These are phyloP conservation scores for Lerista edwardsae DNA, from an alignment of 2,797 vertebrate genomes.

Conservation along the genomic window DNA sequence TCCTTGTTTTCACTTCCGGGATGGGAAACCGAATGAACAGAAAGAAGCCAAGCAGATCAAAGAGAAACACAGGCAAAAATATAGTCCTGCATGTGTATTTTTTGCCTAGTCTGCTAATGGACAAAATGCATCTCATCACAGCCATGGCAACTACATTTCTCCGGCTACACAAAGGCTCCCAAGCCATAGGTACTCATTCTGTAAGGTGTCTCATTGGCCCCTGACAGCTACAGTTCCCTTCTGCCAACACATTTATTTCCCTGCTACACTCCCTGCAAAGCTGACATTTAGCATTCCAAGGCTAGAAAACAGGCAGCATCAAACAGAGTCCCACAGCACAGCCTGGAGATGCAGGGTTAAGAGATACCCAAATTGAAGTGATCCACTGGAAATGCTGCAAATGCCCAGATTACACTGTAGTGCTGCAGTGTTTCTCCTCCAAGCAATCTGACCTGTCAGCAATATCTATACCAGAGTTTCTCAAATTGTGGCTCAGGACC, in stretches of 20 bases:
- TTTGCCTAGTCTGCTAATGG: constrained; percentile 24
- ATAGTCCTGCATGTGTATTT: constrained; percentile 21
- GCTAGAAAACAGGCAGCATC: constrained; percentile 44
- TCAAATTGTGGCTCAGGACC: too few relatives aligned
- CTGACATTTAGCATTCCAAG: constrained; percentile 54
- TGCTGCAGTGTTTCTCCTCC: too few relatives aligned
- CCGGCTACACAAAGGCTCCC: constrained; percentile 27
- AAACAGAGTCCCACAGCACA: not conserved
- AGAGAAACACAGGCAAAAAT: not conserved
- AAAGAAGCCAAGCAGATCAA: constrained; percentile 6
- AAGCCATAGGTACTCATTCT: constrained; percentile 47
- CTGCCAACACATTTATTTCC: constrained; percentile 31
- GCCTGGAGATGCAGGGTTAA: constrained; percentile 20
- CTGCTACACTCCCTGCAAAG: not conserved
- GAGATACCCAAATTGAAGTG: constrained; percentile 2
- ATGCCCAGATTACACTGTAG: not conserved
- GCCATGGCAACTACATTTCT: constrained; percentile 39
- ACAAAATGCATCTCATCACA: constrained; percentile 38
- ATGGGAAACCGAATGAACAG: constrained; percentile 41
- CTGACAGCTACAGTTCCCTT: constrained; percentile 53
- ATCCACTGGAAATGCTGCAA: not conserved
- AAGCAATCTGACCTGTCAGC: too few relatives aligned
- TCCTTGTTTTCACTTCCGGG: constrained; percentile 28
- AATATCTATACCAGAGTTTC: too few relatives aligned
- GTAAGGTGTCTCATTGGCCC: constrained; percentile 21